Evolutionary conservation across 2,113 vertebrate species (phyloP), one percentile per base, ranked within the genome.

Genomic region (Orientallactaga bullata): DNA sequence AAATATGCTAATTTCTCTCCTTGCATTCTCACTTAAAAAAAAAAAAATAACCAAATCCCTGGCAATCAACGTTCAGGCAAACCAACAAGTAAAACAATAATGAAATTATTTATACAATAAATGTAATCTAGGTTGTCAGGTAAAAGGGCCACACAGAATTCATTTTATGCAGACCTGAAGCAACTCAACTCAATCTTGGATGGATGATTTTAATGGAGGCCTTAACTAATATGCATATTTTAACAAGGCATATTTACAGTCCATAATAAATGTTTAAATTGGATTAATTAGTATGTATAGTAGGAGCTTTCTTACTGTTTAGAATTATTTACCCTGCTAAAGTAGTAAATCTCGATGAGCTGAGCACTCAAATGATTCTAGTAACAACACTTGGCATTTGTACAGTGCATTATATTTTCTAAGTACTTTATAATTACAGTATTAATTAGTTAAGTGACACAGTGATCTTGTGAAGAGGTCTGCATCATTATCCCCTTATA

Each of bases 391-490:
- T 97, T 97, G 96, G 94, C 93, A 96, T 96, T 97, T 95, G 94
- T 94, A 89, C 92, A 96, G 85, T 89, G 60, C 77, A 92, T 86
- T 96, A 91, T 96, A 96, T 93, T 97, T 96, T 93, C 93, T 96
- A 97, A 97, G 96, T 92, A 95, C 89, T 96, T 96, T 97, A 96
- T 97, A 97, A 97, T 97, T 97, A 94, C 68, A 92, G 80, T 95
- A 96, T 96, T 97, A 97, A 97, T 97, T 97, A 96, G 93, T 82
- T 95, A 96, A 94, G 92, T 94, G 96, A 96, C 89, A 96, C 88
- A 89, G 66, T 93, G 95, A 96, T 97, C 94, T 96, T 96, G 76
- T 95, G 83, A 96, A 96, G 96, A 97, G 84, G 86, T 84, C 76
- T 92, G 60, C 55, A 92, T 96, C 21, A 95, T 96, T 96, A 96